These are phyloP conservation scores for Henicopernis longicauda DNA, from an alignment of 2,113 vertebrate genomes.

Conservation along the genomic window DNA sequence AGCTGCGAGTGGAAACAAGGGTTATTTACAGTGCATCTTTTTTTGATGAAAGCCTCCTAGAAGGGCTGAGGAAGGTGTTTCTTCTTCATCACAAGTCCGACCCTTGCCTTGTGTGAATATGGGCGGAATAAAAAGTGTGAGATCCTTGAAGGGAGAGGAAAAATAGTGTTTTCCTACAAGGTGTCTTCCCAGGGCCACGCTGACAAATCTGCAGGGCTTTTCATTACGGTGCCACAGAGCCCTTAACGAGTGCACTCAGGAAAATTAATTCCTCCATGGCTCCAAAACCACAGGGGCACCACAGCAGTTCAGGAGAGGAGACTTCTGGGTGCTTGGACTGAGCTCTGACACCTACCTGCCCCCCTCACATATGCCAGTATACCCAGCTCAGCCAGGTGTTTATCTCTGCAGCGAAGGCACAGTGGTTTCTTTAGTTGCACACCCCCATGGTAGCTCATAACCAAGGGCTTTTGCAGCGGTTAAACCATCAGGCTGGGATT, in stretches of 20 bases:
- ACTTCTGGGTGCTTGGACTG: neutral
- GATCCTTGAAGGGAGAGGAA: neutral
- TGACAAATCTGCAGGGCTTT: constrained; percentile 38
- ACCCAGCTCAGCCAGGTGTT: neutral
- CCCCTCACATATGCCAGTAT: neutral
- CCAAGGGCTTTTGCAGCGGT: neutral
- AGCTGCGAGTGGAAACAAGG: neutral
- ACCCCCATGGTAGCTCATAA: neutral
- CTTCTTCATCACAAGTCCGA: neutral
- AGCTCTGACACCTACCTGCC: neutral
- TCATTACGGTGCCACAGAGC: neutral
- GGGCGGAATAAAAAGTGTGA: neutral
- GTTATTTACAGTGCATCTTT: constrained; percentile 17
- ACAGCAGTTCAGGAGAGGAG: constrained; percentile 6
- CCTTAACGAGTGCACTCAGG: neutral
- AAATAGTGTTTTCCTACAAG: constrained; percentile 12
- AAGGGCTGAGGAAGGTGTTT: neutral
- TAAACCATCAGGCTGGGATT: neutral
- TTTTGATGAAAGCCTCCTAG: neutral
- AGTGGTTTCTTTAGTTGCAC: neutral
- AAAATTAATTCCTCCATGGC: neutral
- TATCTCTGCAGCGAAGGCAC: neutral
- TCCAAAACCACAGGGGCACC: constrained; percentile 5
- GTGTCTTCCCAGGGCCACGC: neutral
- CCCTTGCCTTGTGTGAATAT: neutral